A percentile compares a stretch with the other conserved stretches of the same genome.
These are phyloP conservation scores for Enteromius argenteus DNA, from an alignment of 2,797 vertebrate species.

Conservation along the genomic window DNA sequence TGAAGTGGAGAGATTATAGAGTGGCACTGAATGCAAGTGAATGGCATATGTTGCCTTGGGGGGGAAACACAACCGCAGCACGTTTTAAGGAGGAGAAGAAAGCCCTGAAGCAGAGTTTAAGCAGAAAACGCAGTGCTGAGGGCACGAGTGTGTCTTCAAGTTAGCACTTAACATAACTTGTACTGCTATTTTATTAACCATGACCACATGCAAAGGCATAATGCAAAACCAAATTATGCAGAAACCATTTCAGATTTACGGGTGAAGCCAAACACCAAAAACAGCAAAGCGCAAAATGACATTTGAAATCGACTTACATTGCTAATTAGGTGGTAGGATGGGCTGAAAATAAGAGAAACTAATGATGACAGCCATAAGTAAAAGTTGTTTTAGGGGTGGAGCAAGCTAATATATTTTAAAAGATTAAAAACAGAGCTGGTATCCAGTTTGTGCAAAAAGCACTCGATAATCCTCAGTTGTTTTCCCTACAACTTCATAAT, in stretches of 20 bases:
- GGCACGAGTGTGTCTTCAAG: constrained; percentile 45
- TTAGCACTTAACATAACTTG: constrained; percentile 64
- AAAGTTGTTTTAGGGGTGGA: neutral
- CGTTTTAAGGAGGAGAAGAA: constrained; percentile 28
- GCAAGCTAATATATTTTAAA: neutral
- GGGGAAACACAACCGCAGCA: constrained; percentile 57
- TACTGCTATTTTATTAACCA: constrained; percentile 53
- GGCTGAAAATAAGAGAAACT: neutral
- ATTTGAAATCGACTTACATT: neutral
- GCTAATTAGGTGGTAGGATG: neutral
- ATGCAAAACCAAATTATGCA: constrained; percentile 41
- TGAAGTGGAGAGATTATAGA: constrained; percentile 44
- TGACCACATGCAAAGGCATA: constrained; percentile 54
- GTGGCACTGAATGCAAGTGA: constrained; percentile 62
- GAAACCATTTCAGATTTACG: neutral
- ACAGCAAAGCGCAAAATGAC: neutral
- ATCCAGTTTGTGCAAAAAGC: neutral
- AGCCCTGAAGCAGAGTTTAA: constrained; percentile 52
- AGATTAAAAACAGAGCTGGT: neutral
- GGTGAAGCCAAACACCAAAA: neutral
- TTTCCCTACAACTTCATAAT: neutral
- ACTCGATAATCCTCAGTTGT: neutral
- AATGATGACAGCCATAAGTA: neutral
- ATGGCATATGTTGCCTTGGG: constrained; percentile 66
- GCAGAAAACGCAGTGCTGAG: neutral